A percentile compares a stretch with the other conserved stretches of the same genome.
These are phyloP conservation scores for Petaurus breviceps DNA, from an alignment of 2,113 vertebrate genomes.

Conservation along the genomic window DNA sequence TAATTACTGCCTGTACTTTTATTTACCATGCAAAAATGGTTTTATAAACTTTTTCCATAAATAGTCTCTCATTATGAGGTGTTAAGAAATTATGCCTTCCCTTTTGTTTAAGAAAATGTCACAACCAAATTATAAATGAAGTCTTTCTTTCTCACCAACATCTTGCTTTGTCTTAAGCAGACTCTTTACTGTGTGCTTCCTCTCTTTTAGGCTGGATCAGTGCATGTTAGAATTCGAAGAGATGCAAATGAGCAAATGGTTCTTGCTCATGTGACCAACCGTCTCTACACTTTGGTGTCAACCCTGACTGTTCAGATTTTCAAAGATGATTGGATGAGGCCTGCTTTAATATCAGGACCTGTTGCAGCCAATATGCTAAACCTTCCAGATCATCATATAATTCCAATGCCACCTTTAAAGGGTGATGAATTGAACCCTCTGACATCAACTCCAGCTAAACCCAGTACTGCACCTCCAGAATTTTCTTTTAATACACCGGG, in stretches of 20 bases:
- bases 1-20: constrained; percentile 29
- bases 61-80: constrained; percentile 33
- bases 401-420: constrained; percentile 84
- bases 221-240: constrained; percentile 96
- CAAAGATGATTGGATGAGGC: constrained; percentile 96
- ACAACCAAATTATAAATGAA: constrained; percentile 21
- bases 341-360: constrained; percentile 88
- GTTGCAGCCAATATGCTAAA: constrained; percentile 85
- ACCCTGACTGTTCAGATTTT: constrained; percentile 97
- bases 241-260: constrained; percentile 99
- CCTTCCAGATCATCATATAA: constrained; percentile 87
- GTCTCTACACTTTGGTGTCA: constrained; percentile 92
- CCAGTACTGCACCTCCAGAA: constrained; percentile 93
- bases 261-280: constrained; percentile 96
- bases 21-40: constrained; percentile 18
- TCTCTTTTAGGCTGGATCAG: constrained; percentile 92
- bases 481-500: constrained; percentile 96
- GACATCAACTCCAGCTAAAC: constrained; percentile 95
- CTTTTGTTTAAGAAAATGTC: constrained; percentile 49
- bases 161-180: constrained; percentile 42
- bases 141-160: constrained; percentile 28
- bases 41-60: constrained; percentile 9
- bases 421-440: constrained; percentile 85
- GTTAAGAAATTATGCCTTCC: constrained; percentile 10
- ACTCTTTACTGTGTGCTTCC: constrained; percentile 51